Conservation (phyloP, 2,888 invertebrate genomes). For the Megastigmus dorsalis region DNA sequence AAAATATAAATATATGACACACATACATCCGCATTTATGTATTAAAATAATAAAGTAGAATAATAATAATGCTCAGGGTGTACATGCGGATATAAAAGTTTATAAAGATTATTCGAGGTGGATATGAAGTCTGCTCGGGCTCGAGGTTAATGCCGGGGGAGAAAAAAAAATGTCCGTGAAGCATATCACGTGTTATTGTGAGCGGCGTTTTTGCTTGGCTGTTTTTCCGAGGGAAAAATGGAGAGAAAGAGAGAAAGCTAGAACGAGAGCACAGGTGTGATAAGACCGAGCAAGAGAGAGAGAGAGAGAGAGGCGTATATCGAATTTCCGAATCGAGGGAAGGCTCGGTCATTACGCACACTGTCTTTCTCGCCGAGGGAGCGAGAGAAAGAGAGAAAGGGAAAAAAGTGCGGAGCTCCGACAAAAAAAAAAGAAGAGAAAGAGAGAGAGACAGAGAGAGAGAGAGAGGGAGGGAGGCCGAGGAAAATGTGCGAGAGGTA, state of each 20-base stretch:
- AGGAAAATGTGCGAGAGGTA: not conserved
- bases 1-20: too few relatives aligned
- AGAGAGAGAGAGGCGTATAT: not conserved
- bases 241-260: not conserved
- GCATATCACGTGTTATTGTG: not conserved
- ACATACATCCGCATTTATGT: too few relatives aligned
- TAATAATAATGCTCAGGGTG: too few relatives aligned
- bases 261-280: constrained; percentile 24
- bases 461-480: too few relatives aligned
- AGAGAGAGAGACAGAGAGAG: too few relatives aligned
- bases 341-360: constrained; percentile 23
- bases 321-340: constrained; percentile 25
- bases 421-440: constrained; percentile 13
- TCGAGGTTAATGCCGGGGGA: not conserved
- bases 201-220: not conserved
- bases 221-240: not conserved
- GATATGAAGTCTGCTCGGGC: too few relatives aligned
- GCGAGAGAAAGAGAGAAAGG: not conserved
- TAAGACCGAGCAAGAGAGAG: not conserved
- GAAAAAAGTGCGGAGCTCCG: constrained; percentile 19
- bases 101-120: not conserved
- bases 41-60: too few relatives aligned
- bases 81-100: too few relatives aligned
- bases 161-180: not conserved
- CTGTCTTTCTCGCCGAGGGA: not conserved